These are phyloP conservation scores for Drosophila borborema DNA, from an alignment of 2,888 invertebrate genomes.

Conservation along the genomic window DNA sequence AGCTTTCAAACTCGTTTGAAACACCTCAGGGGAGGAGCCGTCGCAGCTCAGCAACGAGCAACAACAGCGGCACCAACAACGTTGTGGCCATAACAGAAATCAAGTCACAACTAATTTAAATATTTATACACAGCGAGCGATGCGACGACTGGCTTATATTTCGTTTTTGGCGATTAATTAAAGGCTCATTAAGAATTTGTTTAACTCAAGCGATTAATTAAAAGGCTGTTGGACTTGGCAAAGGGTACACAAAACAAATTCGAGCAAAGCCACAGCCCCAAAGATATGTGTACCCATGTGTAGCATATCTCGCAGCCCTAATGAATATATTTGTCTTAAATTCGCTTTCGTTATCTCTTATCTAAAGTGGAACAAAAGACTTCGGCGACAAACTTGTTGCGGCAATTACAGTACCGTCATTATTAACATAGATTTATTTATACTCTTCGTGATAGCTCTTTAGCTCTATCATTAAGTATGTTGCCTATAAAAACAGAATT, in stretches of 20 bases:
- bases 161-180: slow-evolving; percentile 75
- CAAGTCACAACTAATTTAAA: slow-evolving; percentile 69
- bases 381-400: slow-evolving; percentile 49
- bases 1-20: slow-evolving; percentile 71
- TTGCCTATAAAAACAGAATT: background rate
- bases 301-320: slow-evolving; percentile 27
- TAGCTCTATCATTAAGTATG: background rate
- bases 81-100: slow-evolving; percentile 57
- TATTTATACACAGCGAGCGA: slow-evolving; percentile 37
- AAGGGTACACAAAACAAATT: slow-evolving; percentile 34
- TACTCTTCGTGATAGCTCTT: background rate
- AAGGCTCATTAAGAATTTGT: slow-evolving; percentile 81
- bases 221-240: slow-evolving; percentile 64
- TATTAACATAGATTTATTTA: background rate
- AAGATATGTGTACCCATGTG: slow-evolving; percentile 50
- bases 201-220: slow-evolving; percentile 72
- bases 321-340: slow-evolving; percentile 33
- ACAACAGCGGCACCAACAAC: slow-evolving; percentile 10
- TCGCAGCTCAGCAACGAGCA: slow-evolving; percentile 13
- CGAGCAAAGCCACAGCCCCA: slow-evolving; percentile 11
- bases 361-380: slow-evolving; percentile 39
- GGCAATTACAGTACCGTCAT: slow-evolving; percentile 5
- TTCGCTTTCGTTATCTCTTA: background rate
- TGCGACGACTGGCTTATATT: slow-evolving; percentile 49
- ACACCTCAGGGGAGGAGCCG: slow-evolving; percentile 78